Percentiles rank a stretch among this genome's conserved stretches.
phyloP scores from a whole-genome alignment of 2,888 invertebrate species.

The Tetragonisca angustula region DNA sequence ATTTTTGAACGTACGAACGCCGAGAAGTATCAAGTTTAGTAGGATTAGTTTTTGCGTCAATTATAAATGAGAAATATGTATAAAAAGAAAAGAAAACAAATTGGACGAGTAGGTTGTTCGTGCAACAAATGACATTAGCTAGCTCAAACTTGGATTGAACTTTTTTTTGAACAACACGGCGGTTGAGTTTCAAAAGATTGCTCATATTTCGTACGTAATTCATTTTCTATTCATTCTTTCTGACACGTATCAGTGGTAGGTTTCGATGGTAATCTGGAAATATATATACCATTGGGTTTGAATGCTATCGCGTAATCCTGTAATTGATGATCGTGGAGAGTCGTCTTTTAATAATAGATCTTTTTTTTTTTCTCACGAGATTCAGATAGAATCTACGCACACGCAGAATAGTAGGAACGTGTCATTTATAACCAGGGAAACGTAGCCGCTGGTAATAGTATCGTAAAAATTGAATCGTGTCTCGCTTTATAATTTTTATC shows the following conservation, averaged over 20 bases:
- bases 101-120: neutral
- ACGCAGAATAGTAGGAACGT: no score
- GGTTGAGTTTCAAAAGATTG: neutral
- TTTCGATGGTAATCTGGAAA: neutral
- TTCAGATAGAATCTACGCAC: no score
- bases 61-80: neutral
- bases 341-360: no score
- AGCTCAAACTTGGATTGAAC: neutral
- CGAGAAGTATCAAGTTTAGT: neutral
- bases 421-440: no score
- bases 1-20: neutral
- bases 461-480: no score
- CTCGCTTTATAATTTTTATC: no score
- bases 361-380: no score
- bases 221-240: neutral
- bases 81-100: neutral
- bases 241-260: neutral
- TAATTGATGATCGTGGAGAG: no score
- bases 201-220: neutral
- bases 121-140: no score
- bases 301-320: no score
- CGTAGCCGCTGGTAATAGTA: no score
- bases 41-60: neutral
- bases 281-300: neutral
- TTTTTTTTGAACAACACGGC: neutral